These are phyloP conservation scores for Threskiornis aethiopicus DNA, from an alignment of 2,797 vertebrate genomes.

Conservation along the genomic window DNA sequence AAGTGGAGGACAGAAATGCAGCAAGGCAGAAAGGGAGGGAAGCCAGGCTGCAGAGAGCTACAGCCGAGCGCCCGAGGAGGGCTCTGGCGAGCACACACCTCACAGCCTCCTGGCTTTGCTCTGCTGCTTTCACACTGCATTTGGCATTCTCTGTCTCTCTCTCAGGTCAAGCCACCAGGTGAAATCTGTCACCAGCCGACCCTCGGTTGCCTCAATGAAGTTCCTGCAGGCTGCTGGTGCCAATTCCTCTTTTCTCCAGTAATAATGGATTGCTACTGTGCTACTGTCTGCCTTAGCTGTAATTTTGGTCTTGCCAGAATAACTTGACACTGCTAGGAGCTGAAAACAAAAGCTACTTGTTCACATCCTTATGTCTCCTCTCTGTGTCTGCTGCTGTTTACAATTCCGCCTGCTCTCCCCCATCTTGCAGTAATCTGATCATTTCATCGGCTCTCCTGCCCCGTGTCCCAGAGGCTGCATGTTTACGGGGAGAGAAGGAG, in stretches of 20 bases:
- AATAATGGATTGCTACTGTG: background rate
- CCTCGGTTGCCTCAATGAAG: background rate
- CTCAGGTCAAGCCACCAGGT: background rate
- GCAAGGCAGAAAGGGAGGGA: background rate
- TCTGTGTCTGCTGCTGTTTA: background rate
- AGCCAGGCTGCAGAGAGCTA: background rate
- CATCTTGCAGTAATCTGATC: background rate
- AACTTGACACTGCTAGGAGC: background rate
- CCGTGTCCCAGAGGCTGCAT: background rate
- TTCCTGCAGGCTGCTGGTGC: background rate
- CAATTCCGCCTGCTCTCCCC: background rate
- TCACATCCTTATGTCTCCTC: background rate
- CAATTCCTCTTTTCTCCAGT: background rate
- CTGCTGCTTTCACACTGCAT: background rate
- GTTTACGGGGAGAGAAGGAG: background rate
- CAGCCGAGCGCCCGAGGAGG: background rate
- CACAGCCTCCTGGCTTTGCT: background rate
- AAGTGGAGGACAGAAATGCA: background rate
- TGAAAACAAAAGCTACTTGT: slow-evolving; percentile 43
- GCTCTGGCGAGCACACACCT: background rate
- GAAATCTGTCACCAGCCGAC: background rate
- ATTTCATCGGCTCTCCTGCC: background rate
- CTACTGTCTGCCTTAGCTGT: background rate
- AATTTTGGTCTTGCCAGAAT: slow-evolving; percentile 16
- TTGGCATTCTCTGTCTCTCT: background rate